Conservation (phyloP, 2,797 vertebrate genomes). For the Chiloscyllium punctatum region DNA sequence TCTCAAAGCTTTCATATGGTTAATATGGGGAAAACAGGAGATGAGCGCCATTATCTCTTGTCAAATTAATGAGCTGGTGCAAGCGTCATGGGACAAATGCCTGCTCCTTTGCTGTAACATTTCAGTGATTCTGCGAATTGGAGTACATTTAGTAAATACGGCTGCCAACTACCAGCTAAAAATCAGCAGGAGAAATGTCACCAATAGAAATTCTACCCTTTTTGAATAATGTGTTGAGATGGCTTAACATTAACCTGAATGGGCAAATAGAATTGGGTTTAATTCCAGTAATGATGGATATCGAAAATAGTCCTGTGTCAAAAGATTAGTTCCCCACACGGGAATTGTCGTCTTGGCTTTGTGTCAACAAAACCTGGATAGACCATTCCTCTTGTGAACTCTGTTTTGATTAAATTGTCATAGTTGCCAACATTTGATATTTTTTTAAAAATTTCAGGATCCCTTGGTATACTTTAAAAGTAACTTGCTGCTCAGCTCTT, state of each 20-base stretch:
- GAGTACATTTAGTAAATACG: neutral
- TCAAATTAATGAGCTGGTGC: no score
- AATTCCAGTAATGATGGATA: neutral
- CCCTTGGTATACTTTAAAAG: neutral
- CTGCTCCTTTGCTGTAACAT: no score
- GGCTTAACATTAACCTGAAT: neutral
- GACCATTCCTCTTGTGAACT: neutral
- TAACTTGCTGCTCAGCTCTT: neutral
- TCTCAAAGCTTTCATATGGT: neutral
- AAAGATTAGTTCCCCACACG: neutral
- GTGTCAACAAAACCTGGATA: neutral
- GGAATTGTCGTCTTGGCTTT: neutral
- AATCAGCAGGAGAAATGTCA: neutral
- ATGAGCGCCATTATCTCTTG: no score
- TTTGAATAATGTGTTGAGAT: neutral
- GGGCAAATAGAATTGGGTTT: neutral
- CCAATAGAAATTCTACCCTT: neutral
- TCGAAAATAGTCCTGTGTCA: neutral
- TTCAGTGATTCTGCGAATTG: no score
- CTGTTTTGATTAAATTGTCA: neutral
- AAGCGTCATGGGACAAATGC: no score
- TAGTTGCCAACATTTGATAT: neutral
- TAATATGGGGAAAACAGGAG: neutral
- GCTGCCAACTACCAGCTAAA: neutral
- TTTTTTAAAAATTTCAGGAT: neutral